A percentile compares a stretch with the other conserved stretches of the same genome.
phyloP scores from a whole-genome alignment of 2,888 invertebrate species.

The Punctoribates punctum region DNA sequence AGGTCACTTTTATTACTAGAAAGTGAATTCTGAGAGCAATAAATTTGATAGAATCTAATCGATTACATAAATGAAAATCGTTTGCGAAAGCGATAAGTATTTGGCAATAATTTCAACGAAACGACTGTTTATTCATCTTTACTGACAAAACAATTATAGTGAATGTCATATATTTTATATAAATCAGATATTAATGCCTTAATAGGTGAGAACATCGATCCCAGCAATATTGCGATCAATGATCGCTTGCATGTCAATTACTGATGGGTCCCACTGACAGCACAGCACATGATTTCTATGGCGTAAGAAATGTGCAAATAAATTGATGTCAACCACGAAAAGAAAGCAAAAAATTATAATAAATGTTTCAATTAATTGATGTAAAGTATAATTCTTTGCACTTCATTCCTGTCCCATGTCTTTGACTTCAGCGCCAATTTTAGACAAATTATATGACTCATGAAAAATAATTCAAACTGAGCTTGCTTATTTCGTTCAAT shows the following conservation, averaged over 20 bases:
- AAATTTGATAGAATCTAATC: too few species aligned
- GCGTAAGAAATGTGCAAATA: conserved; percentile 4
- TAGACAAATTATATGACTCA: too few species aligned
- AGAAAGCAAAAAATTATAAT: background rate
- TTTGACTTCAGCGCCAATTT: too few species aligned
- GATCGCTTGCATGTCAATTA: conserved; percentile 19
- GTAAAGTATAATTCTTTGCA: background rate
- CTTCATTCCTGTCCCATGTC: background rate
- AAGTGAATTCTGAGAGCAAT: too few species aligned
- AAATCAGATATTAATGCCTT: background rate
- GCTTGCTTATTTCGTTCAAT: too few species aligned
- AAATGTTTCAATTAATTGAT: too few species aligned
- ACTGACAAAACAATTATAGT: background rate
- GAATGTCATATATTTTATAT: background rate
- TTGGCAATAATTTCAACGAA: too few species aligned
- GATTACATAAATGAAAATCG: too few species aligned
- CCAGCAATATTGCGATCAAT: background rate
- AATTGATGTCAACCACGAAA: conserved; percentile 19
- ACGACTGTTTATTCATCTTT: background rate
- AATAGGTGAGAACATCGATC: conserved; percentile 13
- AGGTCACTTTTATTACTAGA: too few species aligned
- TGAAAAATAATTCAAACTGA: too few species aligned
- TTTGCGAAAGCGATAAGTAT: too few species aligned
- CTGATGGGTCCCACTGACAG: conserved; percentile 8
- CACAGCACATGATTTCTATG: background rate